Conservation (phyloP, 37 sponge, comb jelly and placozoan genomes). For the Eunapius fragilis region DNA sequence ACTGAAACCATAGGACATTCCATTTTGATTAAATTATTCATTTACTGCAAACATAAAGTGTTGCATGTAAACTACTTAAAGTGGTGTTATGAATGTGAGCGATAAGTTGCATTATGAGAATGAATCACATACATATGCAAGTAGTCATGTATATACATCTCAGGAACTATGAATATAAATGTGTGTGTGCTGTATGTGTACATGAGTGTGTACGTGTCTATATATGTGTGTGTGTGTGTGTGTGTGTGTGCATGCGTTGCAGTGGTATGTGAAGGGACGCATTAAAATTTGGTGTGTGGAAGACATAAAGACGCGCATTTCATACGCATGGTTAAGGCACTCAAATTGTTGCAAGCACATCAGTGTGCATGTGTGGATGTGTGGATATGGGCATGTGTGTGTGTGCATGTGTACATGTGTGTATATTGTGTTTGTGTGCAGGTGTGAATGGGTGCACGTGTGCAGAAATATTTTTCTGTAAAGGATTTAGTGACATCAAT, state of each 20-base stretch:
- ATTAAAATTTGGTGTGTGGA: no score
- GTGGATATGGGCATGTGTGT: conserved; percentile 33
- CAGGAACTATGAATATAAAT: no score
- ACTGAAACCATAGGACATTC: not conserved
- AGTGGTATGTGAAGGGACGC: no score
- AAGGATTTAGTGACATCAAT: no score
- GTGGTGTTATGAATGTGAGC: not conserved
- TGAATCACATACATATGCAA: not conserved
- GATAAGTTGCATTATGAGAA: not conserved
- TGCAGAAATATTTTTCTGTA: not conserved
- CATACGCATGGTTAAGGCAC: no score
- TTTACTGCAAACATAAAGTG: not conserved
- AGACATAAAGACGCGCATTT: no score
- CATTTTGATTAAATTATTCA: not conserved
- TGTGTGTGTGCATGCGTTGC: not conserved
- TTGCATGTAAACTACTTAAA: not conserved
- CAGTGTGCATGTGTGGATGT: conserved; percentile 19
- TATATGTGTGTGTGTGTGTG: not conserved
- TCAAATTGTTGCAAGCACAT: no score
- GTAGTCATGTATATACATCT: no score
- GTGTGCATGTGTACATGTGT: conserved; percentile 11
- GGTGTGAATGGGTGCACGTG: conserved; percentile 24
- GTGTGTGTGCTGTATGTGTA: not conserved
- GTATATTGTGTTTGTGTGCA: conserved; percentile 4
- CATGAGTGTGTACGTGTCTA: not conserved